A percentile compares a stretch with the other conserved stretches of the same genome.
These are phyloP conservation scores for Arrhamphus sclerolepis DNA, from an alignment of 2,797 vertebrate species.

Conservation along the genomic window DNA sequence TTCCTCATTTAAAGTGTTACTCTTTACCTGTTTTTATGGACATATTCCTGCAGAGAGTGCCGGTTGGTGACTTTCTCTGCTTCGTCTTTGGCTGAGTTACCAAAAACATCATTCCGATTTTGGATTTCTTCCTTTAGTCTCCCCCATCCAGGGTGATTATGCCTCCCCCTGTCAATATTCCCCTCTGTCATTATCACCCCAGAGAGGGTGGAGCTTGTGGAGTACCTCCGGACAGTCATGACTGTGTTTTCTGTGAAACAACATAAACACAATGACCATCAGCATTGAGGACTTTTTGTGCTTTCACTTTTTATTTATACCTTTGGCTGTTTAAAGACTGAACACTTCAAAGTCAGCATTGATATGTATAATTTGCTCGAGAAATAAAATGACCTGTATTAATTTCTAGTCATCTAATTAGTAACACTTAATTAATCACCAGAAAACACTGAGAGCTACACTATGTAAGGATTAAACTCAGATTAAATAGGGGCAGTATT, in stretches of 20 bases:
- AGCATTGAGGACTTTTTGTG: not conserved
- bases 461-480: too few relatives aligned
- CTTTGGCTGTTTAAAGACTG: not conserved
- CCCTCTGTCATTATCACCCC: constrained; percentile 56
- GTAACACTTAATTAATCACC: too few relatives aligned
- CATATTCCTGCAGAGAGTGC: constrained; percentile 80
- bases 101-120: constrained; percentile 38
- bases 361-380: too few relatives aligned
- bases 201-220: constrained; percentile 69
- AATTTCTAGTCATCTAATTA: too few relatives aligned
- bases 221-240: constrained; percentile 95
- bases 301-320: too few relatives aligned
- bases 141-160: constrained; percentile 55
- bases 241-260: constrained; percentile 81
- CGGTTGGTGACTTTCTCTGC: constrained; percentile 62
- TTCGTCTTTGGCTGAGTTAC: constrained; percentile 42
- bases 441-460: too few relatives aligned
- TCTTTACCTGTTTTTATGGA: constrained; percentile 84
- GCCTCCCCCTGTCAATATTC: constrained; percentile 23
- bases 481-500: too few relatives aligned
- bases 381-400: too few relatives aligned
- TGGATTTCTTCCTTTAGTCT: constrained; percentile 47
- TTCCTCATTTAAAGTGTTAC: not conserved
- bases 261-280: not conserved
- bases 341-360: too few relatives aligned